Evolutionary conservation across 2,888 invertebrate genomes (phyloP).

Genomic region (Xylota sylvarum): DNA sequence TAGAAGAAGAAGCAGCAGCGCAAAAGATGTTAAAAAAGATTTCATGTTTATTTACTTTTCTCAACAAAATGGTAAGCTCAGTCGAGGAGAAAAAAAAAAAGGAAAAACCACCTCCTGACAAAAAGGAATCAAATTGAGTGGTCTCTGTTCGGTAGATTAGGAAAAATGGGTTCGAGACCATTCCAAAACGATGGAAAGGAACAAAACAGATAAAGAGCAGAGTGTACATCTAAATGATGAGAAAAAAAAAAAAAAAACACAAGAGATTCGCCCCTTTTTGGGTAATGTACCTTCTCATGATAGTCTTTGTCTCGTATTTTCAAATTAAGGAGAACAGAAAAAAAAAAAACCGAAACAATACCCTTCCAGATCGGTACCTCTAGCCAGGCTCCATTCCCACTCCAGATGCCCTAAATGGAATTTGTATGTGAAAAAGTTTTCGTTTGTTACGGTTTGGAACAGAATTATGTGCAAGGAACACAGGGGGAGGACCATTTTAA

Average conservation of each 20-base stretch:
- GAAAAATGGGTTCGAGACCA: constrained; percentile 24
- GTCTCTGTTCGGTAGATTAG: constrained; percentile 17
- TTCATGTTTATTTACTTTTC: constrained; percentile 29
- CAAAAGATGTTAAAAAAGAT: constrained; percentile 41
- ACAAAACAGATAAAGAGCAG: constrained; percentile 1
- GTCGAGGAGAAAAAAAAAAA: not conserved
- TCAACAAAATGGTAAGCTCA: constrained; percentile 29
- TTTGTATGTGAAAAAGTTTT: constrained; percentile 27
- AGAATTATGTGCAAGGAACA: not conserved
- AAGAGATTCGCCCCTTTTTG: constrained; percentile 17
- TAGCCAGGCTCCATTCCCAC: not conserved
- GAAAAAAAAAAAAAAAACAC: too few relatives aligned
- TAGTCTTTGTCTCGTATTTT: constrained; percentile 44
- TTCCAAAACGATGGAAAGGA: not conserved
- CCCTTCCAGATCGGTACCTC: constrained; percentile 6
- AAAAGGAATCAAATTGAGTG: constrained; percentile 55
- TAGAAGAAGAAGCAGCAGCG: not conserved
- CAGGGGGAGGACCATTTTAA: too few relatives aligned
- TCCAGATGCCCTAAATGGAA: constrained; percentile 20
- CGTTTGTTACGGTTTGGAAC: constrained; percentile 2
- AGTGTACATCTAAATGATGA: constrained; percentile 41
- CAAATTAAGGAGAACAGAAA: constrained; percentile 27
- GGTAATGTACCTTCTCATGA: constrained; percentile 1
- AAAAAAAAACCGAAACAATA: not conserved
- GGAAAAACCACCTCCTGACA: not conserved